Percentiles rank a stretch among this genome's conserved stretches.
These are phyloP conservation scores for Orthonyx spaldingii DNA, from an alignment of 2,113 vertebrate species.

Conservation along the genomic window DNA sequence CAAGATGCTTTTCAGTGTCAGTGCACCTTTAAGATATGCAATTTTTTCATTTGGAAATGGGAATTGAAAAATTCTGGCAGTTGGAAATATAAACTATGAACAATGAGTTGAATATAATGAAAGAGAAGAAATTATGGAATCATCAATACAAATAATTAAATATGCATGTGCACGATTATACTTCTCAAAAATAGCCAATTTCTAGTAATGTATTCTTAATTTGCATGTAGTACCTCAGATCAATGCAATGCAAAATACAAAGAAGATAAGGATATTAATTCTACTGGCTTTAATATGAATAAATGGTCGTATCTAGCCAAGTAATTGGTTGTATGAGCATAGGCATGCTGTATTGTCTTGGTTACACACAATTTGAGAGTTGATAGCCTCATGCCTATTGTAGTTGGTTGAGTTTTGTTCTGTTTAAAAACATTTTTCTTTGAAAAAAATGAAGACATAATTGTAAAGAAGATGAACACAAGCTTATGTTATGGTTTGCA, in stretches of 20 bases:
- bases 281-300: neutral
- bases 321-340: neutral
- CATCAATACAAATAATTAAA: neutral
- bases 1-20: accelerated
- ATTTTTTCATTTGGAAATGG: neutral
- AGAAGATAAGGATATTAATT: neutral
- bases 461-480: neutral
- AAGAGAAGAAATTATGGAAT: neutral
- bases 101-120: neutral
- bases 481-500: neutral
- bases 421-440: neutral
- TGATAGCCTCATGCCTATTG: neutral
- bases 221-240: neutral
- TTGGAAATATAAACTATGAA: neutral
- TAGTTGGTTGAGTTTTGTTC: neutral
- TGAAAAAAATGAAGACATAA: neutral
- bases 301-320: neutral
- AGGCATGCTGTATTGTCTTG: neutral
- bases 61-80: neutral
- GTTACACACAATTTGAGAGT: neutral
- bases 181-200: neutral
- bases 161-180: neutral
- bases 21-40: neutral
- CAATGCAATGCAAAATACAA: neutral
- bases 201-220: neutral